Percentiles rank a stretch among this genome's conserved stretches.
phyloP scores from a whole-genome alignment of 1,140 invertebrate species.

The Penaeus japonicus region DNA sequence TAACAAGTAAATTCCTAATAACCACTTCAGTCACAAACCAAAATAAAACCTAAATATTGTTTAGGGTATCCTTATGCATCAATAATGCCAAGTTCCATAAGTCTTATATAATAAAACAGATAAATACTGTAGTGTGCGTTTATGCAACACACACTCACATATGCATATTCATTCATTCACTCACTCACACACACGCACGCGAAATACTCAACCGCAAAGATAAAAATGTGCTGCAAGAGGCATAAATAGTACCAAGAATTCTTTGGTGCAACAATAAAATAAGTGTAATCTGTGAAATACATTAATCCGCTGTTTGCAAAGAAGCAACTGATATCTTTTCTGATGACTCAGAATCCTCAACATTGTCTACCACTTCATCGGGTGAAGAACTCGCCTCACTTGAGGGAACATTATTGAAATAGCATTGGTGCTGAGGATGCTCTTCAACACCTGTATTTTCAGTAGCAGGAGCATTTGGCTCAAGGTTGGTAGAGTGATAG shows the following conservation, averaged over 20 bases:
- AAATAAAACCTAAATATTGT: no score
- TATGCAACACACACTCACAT: no score
- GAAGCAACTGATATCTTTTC: neutral
- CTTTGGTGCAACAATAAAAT: neutral
- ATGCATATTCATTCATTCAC: no score
- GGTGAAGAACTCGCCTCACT: neutral
- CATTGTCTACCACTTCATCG: neutral
- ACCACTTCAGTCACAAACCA: no score
- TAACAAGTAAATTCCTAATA: no score
- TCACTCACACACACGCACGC: no score
- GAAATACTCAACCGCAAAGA: no score
- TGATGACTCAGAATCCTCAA: neutral
- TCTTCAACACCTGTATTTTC: neutral
- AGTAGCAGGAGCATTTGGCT: neutral
- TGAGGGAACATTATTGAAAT: neutral
- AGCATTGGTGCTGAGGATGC: neutral
- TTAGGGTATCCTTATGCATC: no score
- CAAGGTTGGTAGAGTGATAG: constrained; percentile 25
- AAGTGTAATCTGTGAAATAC: neutral
- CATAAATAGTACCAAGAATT: neutral
- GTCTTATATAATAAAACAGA: no score
- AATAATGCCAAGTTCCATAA: no score
- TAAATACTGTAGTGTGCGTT: no score
- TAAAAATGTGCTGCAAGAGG: no score
- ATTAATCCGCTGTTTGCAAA: neutral